Evolutionary conservation across 2,888 invertebrate genomes (phyloP).

Genomic region (Digitonthophagus gazella): DNA sequence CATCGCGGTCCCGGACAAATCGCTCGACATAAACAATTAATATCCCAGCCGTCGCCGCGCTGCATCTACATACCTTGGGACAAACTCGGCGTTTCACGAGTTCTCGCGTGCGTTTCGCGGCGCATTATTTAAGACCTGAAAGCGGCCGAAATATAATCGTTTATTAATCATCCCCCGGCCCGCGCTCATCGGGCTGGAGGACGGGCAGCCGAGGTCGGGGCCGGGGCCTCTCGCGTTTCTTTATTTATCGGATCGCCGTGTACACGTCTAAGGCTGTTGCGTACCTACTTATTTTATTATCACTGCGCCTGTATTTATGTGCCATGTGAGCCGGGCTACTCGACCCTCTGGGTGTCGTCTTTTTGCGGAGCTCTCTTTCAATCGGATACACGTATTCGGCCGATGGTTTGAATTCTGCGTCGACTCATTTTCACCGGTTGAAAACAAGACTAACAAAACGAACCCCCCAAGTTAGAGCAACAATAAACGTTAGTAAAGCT

Average conservation of each 20-base stretch:
- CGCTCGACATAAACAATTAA: neutral
- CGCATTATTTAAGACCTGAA: constrained; percentile 16
- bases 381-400: neutral
- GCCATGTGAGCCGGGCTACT: constrained; percentile 25
- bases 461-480: neutral
- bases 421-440: neutral
- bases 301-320: constrained; percentile 36
- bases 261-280: constrained; percentile 33
- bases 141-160: constrained; percentile 27
- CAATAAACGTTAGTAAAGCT: neutral
- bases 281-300: constrained; percentile 39
- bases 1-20: neutral
- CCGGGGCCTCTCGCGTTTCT: constrained; percentile 8
- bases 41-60: neutral
- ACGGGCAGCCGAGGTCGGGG: neutral
- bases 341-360: neutral
- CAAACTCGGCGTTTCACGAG: neutral
- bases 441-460: neutral
- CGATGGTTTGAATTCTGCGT: neutral
- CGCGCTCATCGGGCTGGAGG: constrained; percentile 16
- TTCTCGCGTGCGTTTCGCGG: constrained; percentile 10
- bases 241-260: constrained; percentile 38
- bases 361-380: neutral
- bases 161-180: constrained; percentile 34
- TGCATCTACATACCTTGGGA: neutral